Evolutionary conservation across 2,113 vertebrate genomes (phyloP).

Genomic region (Ophthalmolycus amberensis): DNA sequence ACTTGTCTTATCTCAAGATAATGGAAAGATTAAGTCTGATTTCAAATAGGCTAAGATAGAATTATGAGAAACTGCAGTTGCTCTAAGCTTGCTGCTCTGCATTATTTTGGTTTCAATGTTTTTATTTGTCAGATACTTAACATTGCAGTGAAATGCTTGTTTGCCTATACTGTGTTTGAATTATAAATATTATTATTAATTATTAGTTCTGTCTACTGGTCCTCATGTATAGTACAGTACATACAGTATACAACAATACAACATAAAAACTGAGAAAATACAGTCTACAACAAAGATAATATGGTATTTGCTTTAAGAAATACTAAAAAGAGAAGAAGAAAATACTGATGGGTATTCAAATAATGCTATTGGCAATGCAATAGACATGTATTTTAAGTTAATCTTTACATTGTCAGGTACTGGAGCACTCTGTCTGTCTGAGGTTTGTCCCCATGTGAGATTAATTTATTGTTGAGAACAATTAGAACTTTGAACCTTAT

Average conservation of each 20-base stretch:
- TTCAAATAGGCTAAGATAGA: conserved; percentile 2
- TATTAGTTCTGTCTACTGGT: too few relatives aligned
- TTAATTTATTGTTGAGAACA: background rate
- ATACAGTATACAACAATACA: background rate
- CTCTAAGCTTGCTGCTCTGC: background rate
- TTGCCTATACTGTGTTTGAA: background rate
- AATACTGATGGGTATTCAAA: background rate
- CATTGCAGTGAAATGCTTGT: background rate
- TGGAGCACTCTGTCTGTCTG: background rate
- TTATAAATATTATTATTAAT: background rate
- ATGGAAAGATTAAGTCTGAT: conserved; percentile 1
- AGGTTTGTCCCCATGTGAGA: background rate
- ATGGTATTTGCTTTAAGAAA: conserved; percentile 19
- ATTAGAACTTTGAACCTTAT: background rate
- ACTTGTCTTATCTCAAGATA: background rate
- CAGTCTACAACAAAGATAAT: background rate
- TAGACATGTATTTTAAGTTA: background rate
- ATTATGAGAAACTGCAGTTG: conserved; percentile 11
- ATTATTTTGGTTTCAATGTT: background rate
- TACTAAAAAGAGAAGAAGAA: background rate
- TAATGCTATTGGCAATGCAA: background rate
- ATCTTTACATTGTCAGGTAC: background rate
- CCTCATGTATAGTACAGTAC: too few relatives aligned
- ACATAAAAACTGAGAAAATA: background rate
- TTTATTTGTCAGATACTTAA: background rate